phyloP scores from a whole-genome alignment of 2,113 vertebrate species.

The Protobothrops flavoviridis region DNA sequence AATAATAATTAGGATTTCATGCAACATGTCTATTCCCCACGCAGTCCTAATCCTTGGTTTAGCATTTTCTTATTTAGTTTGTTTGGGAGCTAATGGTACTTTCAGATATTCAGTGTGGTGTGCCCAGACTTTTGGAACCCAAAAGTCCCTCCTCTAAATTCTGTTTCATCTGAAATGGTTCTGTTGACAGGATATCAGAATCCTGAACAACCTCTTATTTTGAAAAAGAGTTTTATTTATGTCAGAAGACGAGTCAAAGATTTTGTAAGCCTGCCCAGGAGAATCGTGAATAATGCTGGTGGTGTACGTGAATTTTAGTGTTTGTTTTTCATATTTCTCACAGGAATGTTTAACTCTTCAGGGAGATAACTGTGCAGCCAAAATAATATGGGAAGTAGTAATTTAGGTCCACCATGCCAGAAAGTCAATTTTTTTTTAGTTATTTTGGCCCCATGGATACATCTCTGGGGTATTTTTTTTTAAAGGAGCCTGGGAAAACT shows the following conservation, averaged over 20 bases:
- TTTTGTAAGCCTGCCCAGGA: constrained; percentile 29
- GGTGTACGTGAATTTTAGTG: constrained; percentile 46
- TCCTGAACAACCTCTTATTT: constrained; percentile 31
- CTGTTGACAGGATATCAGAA: constrained; percentile 33
- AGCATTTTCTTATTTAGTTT: not conserved
- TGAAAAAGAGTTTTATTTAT: constrained; percentile 41
- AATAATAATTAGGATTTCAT: not conserved
- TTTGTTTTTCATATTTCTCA: constrained; percentile 53
- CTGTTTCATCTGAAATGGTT: not conserved
- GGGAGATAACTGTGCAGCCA: constrained; percentile 44
- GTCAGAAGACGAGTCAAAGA: constrained; percentile 40
- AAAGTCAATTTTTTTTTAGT: constrained; percentile 39
- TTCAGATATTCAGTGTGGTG: accelerated
- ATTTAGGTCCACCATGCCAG: constrained; percentile 40
- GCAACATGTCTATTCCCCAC: not conserved
- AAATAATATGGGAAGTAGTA: constrained; percentile 56
- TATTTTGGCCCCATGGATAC: constrained; percentile 38
- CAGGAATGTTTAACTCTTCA: constrained; percentile 59
- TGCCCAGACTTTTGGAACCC: constrained; percentile 7
- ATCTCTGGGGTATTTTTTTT: constrained; percentile 45
- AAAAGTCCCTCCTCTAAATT: not conserved
- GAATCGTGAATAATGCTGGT: constrained; percentile 38
- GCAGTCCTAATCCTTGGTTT: not conserved
- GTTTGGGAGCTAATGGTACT: not conserved
- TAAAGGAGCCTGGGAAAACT: constrained; percentile 14